Evolutionary conservation across 2,888 invertebrate species (phyloP).

Genomic region (Balanococcus diminutus): DNA sequence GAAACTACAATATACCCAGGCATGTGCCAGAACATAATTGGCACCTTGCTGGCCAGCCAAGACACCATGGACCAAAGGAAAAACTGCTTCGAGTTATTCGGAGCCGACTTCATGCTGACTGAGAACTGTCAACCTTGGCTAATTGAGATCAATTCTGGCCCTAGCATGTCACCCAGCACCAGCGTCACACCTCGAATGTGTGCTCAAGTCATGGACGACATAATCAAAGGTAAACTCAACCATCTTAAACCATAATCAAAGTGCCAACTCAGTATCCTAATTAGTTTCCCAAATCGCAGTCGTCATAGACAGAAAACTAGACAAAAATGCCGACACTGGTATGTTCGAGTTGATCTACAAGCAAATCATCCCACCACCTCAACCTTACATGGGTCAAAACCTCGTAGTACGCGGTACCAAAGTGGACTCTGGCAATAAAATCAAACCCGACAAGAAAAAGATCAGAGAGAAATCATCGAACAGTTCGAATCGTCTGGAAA

Average conservation of each 20-base stretch:
- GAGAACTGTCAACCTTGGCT: conserved; percentile 85
- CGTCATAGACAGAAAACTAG: conserved; percentile 74
- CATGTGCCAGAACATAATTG: conserved; percentile 81
- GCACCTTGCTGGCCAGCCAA: conserved; percentile 80
- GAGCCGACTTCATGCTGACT: conserved; percentile 90
- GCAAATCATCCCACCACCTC: conserved; percentile 77
- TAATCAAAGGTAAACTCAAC: conserved; percentile 83
- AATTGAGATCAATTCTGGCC: conserved; percentile 91
- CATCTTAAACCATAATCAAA: no score
- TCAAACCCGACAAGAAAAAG: conserved; percentile 45
- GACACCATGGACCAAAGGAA: conserved; percentile 71
- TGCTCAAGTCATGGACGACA: conserved; percentile 78
- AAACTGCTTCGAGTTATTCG: conserved; percentile 87
- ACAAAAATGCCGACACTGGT: conserved; percentile 78
- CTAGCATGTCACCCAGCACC: conserved; percentile 81
- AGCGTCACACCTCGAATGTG: conserved; percentile 83
- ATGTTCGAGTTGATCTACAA: conserved; percentile 74
- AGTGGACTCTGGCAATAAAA: conserved; percentile 60
- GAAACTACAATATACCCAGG: conserved; percentile 78
- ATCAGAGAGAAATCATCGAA: conserved; percentile 18
- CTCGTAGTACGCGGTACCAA: conserved; percentile 73
- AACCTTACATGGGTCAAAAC: conserved; percentile 79
- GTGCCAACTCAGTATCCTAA: no score
- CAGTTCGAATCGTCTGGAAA: neutral
- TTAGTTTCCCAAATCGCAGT: no score